These are phyloP conservation scores for Tachina grossa DNA, from an alignment of 2,888 invertebrate genomes.

Conservation along the genomic window DNA sequence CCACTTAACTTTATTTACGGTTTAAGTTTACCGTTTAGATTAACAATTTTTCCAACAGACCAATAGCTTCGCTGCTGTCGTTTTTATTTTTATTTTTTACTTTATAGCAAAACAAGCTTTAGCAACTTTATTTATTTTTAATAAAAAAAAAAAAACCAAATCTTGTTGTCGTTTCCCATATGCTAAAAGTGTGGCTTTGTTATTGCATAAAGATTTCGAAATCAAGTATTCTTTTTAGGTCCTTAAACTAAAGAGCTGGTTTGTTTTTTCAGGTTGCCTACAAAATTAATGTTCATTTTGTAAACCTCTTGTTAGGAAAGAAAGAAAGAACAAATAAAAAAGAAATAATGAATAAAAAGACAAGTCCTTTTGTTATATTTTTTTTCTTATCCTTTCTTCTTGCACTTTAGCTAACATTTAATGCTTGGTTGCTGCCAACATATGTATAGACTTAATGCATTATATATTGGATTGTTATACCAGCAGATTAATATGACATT, in stretches of 20 bases:
- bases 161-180: background rate
- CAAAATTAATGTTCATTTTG: slow-evolving; percentile 56
- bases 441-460: slow-evolving; percentile 79
- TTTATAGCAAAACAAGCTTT: background rate
- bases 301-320: slow-evolving; percentile 23
- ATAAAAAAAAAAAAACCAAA: background rate
- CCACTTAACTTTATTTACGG: slow-evolving; percentile 76
- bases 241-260: slow-evolving; percentile 34
- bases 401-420: slow-evolving; percentile 54
- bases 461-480: slow-evolving; percentile 74
- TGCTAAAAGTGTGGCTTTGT: slow-evolving; percentile 27
- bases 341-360: slow-evolving; percentile 22
- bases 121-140: background rate
- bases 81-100: background rate
- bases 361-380: slow-evolving; percentile 58
- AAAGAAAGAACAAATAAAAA: background rate
- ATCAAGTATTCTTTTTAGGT: slow-evolving; percentile 43
- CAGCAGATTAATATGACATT: slow-evolving; percentile 79
- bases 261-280: slow-evolving; percentile 12
- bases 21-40: slow-evolving; percentile 77
- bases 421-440: slow-evolving; percentile 70
- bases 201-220: slow-evolving; percentile 38
- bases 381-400: slow-evolving; percentile 40
- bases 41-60: slow-evolving; percentile 54
- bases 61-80: background rate